Evolutionary conservation across 2,113 vertebrate genomes (phyloP).

Genomic region (Corythornis vintsioides): DNA sequence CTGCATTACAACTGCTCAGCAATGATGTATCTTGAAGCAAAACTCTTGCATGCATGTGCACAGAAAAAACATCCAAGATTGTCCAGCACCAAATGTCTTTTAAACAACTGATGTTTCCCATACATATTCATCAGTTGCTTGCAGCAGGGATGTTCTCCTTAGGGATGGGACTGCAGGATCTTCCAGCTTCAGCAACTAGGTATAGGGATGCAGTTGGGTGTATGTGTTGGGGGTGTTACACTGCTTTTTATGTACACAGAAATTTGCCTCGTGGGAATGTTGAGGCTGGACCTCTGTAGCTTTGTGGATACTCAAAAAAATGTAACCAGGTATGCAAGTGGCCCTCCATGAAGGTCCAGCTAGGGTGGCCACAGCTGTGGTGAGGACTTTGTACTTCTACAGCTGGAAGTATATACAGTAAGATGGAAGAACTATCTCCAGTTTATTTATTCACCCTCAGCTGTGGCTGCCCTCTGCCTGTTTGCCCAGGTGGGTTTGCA

Average conservation of each 20-base stretch:
- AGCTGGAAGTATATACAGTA: neutral
- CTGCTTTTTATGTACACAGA: neutral
- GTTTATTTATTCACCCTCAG: neutral
- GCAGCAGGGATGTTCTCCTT: neutral
- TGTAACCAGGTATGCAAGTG: neutral
- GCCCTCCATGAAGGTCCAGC: neutral
- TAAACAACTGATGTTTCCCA: neutral
- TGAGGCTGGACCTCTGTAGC: neutral
- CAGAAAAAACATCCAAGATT: neutral
- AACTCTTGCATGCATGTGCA: neutral
- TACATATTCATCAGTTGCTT: neutral
- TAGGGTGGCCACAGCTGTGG: neutral
- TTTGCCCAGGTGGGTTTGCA: neutral
- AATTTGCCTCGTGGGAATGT: neutral
- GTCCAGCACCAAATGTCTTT: neutral
- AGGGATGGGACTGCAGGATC: neutral
- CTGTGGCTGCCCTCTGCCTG: neutral
- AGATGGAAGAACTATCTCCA: neutral
- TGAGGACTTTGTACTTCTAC: neutral
- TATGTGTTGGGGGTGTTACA: neutral
- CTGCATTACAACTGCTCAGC: neutral
- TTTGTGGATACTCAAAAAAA: neutral
- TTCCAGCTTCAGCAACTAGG: neutral
- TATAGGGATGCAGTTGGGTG: accelerated
- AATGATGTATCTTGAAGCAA: neutral